Conservation (phyloP, 2,888 invertebrate genomes). For the Oscheius sp. region DNA sequence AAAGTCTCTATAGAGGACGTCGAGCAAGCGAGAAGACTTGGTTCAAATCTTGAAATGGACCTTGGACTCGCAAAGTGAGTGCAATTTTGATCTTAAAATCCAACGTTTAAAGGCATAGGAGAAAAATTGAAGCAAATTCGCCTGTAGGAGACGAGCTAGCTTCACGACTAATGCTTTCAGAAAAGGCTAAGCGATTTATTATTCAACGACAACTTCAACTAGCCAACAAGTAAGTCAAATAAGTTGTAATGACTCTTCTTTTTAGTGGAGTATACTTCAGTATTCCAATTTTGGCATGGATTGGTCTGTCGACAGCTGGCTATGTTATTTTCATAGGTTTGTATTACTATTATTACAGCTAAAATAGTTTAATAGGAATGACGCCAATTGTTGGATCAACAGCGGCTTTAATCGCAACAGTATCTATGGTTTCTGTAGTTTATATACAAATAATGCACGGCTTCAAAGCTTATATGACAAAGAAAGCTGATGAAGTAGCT, state of each 20-base stretch:
- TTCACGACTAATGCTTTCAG: constrained; percentile 50
- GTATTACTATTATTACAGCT: not conserved
- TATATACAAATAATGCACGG: constrained; percentile 40
- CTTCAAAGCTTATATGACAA: constrained; percentile 37
- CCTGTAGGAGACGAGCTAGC: constrained; percentile 54
- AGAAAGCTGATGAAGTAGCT: constrained; percentile 40
- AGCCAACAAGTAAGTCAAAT: constrained; percentile 45
- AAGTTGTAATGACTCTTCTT: not conserved
- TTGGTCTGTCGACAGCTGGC: constrained; percentile 40
- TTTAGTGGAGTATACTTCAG: constrained; percentile 51
- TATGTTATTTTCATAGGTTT: constrained; percentile 39
- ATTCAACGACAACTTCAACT: constrained; percentile 51
- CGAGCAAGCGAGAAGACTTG: constrained; percentile 49
- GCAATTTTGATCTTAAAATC: not conserved
- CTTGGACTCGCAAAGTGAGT: constrained; percentile 49
- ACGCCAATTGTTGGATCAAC: constrained; percentile 31
- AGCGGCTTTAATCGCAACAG: constrained; percentile 28
- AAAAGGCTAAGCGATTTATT: constrained; percentile 50
- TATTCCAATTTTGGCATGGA: constrained; percentile 49
- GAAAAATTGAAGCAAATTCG: constrained; percentile 50
- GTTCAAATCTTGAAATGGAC: constrained; percentile 56
- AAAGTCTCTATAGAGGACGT: constrained; percentile 50
- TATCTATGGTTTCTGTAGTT: constrained; percentile 28
- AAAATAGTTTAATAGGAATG: constrained; percentile 24
- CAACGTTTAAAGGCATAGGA: constrained; percentile 42